Base-by-base conservation (phyloP, 2,888 invertebrate genomes). In the Tetropium fuscum region DNA sequence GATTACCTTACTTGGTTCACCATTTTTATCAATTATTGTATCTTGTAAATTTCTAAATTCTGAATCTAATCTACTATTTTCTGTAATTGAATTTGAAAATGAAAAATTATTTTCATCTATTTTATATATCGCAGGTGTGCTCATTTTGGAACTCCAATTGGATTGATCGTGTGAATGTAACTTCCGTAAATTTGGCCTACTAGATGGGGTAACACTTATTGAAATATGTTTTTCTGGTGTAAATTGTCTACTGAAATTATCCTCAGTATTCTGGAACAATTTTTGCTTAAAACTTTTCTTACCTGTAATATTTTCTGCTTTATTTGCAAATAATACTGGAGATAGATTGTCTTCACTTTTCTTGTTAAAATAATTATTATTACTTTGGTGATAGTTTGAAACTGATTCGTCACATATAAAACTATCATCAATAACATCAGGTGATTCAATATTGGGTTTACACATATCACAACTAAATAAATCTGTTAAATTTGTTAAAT, bases 401-500 rank as follows among this genome's bases (percentile, higher is more conserved):
- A 16, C 8, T 5, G 41, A 6, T 8, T 30, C 3, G 3, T 20
- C 36, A 11, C 5, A 45, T 6, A 11, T 25, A 45, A 36, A 32
- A 1, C 30, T 54, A 32, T 45, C 22, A 7, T 60, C 58, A 32
- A 63, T 53, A 18, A 67, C 44, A 44, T 70, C 61, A 8, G 71
- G 67, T 3, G 70, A 63, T 54, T 72, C 70, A 40, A 73, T 74
- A 7, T 73, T 58, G 10, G 75, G 75, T 15, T 27, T 27, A 41
- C 16, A 25, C 53, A n/a, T 36, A 15, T 20, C 13, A 6, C 45
- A 54, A 36, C 15, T 20, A 49, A 71, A 72, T 16, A 73, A 54
- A 47, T 73, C 70, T 5, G 58, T 55, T 18, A 74, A 47, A 27
- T 55, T 59, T 5, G 64, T 40, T 25, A 76, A 58, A 54, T 70